Base-by-base conservation (phyloP, 1,140 invertebrate genomes). In the Ceratina calcarata region DNA sequence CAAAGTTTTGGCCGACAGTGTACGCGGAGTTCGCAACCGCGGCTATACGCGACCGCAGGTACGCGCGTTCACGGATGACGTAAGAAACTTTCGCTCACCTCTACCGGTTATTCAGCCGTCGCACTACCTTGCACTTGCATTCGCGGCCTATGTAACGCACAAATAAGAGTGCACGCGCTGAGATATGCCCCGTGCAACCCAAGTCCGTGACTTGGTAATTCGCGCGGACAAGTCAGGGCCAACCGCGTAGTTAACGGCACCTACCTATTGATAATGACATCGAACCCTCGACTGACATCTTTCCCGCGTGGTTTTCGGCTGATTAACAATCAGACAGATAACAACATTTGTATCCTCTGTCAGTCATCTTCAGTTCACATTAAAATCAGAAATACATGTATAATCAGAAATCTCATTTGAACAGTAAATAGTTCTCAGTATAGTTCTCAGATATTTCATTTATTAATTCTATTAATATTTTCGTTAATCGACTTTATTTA, bases 81-180 rank as follows among this genome's bases (percentile, higher is more conserved):
- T 88, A 90, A 89, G 85, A 80, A 86, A 91, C 89, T 91, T 91
- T 91, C 89, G 89, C 90, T 89, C 79, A 84, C 81, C 85, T 89
- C 87, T 86, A 85, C 77, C 83, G 75, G 69, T 71, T 83, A 69
- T 24, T n/a, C 75, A 81, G 78, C 78, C 76, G 82, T 78, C 61
- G 74, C 82, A 85, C 88, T 87, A 91, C 90, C 90, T 91, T 91
- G 90, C 90, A 91, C 90, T 91, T 90, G 89, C 87, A 82, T 78
- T 82, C 69, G 78, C 83, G 78, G 66, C 71, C 32, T 87, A 72
- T 80, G 76, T 65, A 78, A 71, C 69, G 66, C 55, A 75, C 70
- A 61, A 81, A 51, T 73, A 80, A 75, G 67, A 60, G 68, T 58
- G 73, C 78, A 81, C 78, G 67, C 83, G 67, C 83, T 62, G 79